A percentile compares a stretch with the other conserved stretches of the same genome.
These are phyloP conservation scores for Lasius fuliginosus DNA, from an alignment of 2,888 invertebrate species.

Conservation along the genomic window DNA sequence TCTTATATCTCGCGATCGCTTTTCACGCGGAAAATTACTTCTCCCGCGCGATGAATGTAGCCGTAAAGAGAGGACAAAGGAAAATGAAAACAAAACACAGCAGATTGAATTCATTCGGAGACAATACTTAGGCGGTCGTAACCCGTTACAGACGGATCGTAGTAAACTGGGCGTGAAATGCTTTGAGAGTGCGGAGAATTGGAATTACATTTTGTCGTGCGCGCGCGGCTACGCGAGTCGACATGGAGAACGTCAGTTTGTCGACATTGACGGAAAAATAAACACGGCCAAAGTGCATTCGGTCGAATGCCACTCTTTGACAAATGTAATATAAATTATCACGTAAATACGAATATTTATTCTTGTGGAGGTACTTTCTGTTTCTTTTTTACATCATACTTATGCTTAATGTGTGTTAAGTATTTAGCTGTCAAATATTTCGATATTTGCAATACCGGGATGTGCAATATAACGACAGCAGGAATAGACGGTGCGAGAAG, in stretches of 20 bases:
- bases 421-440: neutral
- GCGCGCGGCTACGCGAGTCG: constrained; percentile 17
- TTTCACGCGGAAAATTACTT: constrained; percentile 47
- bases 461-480: neutral
- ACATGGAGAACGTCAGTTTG: constrained; percentile 29
- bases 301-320: neutral
- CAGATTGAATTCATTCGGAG: constrained; percentile 59
- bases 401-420: neutral
- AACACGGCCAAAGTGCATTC: constrained; percentile 4
- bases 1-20: constrained; percentile 39
- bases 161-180: constrained; percentile 56
- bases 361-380: neutral
- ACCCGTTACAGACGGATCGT: constrained; percentile 42
- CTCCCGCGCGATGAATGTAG: constrained; percentile 18
- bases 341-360: neutral
- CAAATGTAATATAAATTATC: neutral
- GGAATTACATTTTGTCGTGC: constrained; percentile 47
- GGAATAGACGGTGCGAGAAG: constrained; percentile 12
- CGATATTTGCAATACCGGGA: neutral
- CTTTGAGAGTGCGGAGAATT: constrained; percentile 50
- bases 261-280: constrained; percentile 19
- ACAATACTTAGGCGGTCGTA: constrained; percentile 56
- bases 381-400: neutral
- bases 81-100: constrained; percentile 39
- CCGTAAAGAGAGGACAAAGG: constrained; percentile 32